Evolutionary conservation across 2,113 vertebrate species (phyloP).

Genomic region (Phaetusa simplex): DNA sequence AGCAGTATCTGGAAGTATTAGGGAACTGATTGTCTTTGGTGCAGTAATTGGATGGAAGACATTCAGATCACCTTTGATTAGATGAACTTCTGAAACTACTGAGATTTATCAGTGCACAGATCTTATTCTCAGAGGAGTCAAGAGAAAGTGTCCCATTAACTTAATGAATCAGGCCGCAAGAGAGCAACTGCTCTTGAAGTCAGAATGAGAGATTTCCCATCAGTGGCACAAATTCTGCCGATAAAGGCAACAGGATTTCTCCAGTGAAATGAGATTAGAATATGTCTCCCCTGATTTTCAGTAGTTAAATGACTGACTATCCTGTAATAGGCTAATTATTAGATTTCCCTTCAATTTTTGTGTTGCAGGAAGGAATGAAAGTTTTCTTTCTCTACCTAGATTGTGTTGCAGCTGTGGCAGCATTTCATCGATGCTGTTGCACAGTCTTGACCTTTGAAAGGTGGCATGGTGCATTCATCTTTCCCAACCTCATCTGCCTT

Average conservation of each 20-base stretch:
- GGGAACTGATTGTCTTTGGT: constrained; percentile 17
- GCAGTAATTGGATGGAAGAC: constrained; percentile 42
- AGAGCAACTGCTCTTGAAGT: constrained; percentile 45
- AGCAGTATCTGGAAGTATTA: neutral
- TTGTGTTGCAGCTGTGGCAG: neutral
- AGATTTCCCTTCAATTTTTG: constrained; percentile 40
- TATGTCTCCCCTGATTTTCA: constrained; percentile 49
- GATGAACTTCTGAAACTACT: constrained; percentile 59
- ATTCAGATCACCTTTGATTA: constrained; percentile 68
- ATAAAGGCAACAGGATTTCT: constrained; percentile 41
- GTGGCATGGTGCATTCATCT: neutral
- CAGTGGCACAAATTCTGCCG: constrained; percentile 47
- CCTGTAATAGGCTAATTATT: constrained; percentile 60
- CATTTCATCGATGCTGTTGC: neutral
- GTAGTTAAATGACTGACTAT: constrained; percentile 55
- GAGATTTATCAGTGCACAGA: constrained; percentile 47
- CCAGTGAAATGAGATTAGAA: constrained; percentile 61
- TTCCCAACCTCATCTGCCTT: constrained; percentile 30
- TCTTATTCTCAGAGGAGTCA: constrained; percentile 46
- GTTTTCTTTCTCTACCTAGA: neutral
- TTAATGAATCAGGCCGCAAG: constrained; percentile 63
- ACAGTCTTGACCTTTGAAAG: constrained; percentile 38
- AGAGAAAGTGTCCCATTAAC: constrained; percentile 62
- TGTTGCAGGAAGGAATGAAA: neutral
- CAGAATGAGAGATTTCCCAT: constrained; percentile 62